phyloP scores from a whole-genome alignment of 1,140 invertebrate genomes.

The Meloidogyne chitwoodi region DNA sequence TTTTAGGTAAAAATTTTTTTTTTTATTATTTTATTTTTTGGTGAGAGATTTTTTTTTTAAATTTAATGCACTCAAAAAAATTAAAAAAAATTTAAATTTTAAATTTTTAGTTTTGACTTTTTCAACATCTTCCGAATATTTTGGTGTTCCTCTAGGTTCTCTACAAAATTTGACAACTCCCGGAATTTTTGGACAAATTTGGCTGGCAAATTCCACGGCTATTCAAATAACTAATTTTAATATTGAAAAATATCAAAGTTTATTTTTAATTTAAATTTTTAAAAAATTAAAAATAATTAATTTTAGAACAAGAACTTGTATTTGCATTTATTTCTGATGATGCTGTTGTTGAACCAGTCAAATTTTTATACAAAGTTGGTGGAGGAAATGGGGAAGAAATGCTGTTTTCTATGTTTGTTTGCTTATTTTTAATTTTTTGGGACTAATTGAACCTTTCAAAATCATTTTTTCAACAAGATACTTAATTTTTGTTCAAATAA shows the following conservation, averaged over 20 bases:
- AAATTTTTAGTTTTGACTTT: not conserved
- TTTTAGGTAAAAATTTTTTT: too few relatives aligned
- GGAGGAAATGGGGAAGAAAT: not conserved
- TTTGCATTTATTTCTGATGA: constrained; percentile 17
- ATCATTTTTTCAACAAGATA: too few relatives aligned
- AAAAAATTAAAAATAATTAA: not conserved
- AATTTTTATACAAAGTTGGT: not conserved
- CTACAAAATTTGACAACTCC: constrained; percentile 3
- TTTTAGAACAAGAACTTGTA: not conserved
- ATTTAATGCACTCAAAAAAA: too few relatives aligned
- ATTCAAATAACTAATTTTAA: constrained; percentile 24
- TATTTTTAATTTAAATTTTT: not conserved
- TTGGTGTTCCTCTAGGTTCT: constrained; percentile 11
- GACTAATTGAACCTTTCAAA: too few relatives aligned
- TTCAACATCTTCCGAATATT: not conserved
- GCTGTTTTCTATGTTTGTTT: not conserved
- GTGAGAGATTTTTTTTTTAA: too few relatives aligned
- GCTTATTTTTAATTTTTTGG: too few relatives aligned
- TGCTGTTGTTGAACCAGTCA: not conserved
- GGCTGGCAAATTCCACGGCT: constrained; percentile 18
- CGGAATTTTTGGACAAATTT: constrained; percentile 23
- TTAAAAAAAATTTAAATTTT: not conserved
- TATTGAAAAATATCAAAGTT: constrained; percentile 22
- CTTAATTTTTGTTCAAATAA: too few relatives aligned
- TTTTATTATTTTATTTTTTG: too few relatives aligned